Evolutionary conservation across 2,113 vertebrate species (phyloP), one percentile per base, ranked within the genome.

Genomic region (Zosterops lateralis): DNA sequence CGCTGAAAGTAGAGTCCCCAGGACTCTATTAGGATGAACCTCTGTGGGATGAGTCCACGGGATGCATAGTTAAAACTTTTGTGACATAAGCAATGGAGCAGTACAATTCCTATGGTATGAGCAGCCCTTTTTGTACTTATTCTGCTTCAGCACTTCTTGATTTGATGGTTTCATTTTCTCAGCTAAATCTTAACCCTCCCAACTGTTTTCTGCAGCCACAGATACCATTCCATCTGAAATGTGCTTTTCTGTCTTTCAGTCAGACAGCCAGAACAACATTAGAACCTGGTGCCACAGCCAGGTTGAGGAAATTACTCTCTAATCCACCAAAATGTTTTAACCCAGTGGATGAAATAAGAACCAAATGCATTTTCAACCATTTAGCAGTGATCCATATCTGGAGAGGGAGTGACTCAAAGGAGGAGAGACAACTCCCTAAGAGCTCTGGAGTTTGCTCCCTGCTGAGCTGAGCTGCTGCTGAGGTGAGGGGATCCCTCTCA

Each of bases 111-210:
- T 80, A 11, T 17, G 17, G 6, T 5, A 65, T 34, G 19, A 72
- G 19, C 14, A 80, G 17, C 24, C 2, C 50, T 38, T 34, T 62
- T 36, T 68, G 16, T 61, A 25, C 10, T 79, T 83, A 7, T 1
- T 25, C 50, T 90, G 26, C 38, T 76, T 87, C 62, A 85, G 56
- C 42, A 83, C 32, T 66, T 91, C 89, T 77, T 86, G 47, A 88
- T 92, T 90, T 77, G 56, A 36, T 67, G 16, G 12, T 12, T 92
- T 94, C 6, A 17, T 88, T 93, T 85, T 85, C 17, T 18, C 42
- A 90, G 17, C 38, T 62, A 48, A 73, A 80, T 73, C 50, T 42
- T 57, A 56, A 61, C 53, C 32, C 32, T 90, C 38, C n/a, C 31
- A 50, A 8, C 38, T 50, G 20, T 72, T 89, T 87, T 50, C 22